Percentiles rank a stretch among this genome's conserved stretches.
phyloP scores from a whole-genome alignment of 2,888 invertebrate species.

The Drosophila mercatorum region DNA sequence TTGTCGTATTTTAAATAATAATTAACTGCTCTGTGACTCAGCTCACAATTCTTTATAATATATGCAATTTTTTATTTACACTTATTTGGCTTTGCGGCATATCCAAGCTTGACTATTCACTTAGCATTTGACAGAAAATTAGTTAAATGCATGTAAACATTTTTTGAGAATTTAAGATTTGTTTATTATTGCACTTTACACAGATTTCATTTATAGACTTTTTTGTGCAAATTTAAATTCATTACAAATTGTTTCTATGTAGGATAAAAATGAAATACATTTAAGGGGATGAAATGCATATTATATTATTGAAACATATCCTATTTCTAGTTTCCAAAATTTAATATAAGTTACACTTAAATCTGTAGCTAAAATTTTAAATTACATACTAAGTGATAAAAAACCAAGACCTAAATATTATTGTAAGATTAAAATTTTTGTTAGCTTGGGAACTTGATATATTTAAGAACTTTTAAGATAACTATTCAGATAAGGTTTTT shows the following conservation, averaged over 20 bases:
- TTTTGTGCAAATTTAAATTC: neutral
- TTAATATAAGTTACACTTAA: neutral
- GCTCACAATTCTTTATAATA: neutral
- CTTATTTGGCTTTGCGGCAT: constrained; percentile 13
- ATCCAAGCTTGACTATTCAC: constrained; percentile 32
- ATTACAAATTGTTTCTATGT: too few relatives aligned
- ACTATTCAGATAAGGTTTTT: too few relatives aligned
- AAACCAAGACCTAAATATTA: too few relatives aligned
- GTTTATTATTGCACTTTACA: constrained; percentile 15
- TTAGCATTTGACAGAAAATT: constrained; percentile 28
- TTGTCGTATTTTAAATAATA: neutral
- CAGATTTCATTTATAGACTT: neutral
- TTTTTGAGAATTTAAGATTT: constrained; percentile 2
- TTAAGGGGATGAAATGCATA: too few relatives aligned
- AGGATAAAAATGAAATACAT: too few relatives aligned
- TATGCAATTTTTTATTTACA: neutral
- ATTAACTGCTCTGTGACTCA: neutral
- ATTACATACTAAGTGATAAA: neutral
- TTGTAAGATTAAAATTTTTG: too few relatives aligned
- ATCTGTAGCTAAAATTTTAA: neutral
- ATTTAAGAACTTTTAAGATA: too few relatives aligned
- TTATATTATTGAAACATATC: too few relatives aligned
- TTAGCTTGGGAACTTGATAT: too few relatives aligned
- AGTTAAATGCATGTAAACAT: constrained; percentile 28
- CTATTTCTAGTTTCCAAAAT: too few relatives aligned